Conservation (phyloP, 2,113 vertebrate genomes). For the Cyprinodon variegatus region DNA sequence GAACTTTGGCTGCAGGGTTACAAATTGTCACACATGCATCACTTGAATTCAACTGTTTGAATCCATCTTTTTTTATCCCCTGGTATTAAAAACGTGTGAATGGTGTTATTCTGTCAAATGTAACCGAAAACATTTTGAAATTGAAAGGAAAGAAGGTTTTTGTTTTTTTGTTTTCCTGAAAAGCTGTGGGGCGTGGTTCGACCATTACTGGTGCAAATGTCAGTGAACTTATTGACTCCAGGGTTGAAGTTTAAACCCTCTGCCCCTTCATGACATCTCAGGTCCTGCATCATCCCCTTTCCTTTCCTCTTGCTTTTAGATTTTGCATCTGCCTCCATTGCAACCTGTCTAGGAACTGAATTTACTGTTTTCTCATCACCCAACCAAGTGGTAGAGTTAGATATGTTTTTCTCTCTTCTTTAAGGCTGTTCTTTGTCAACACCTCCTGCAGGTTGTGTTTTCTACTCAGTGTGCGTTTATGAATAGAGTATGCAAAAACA, state of each 20-base stretch:
- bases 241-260: constrained; percentile 68
- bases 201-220: constrained; percentile 74
- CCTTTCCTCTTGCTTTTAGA: constrained; percentile 24
- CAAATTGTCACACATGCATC: constrained; percentile 50
- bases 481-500: constrained; percentile 9
- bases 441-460: constrained; percentile 22
- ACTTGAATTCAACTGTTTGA: constrained; percentile 37
- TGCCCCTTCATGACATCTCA: constrained; percentile 34
- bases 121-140: constrained; percentile 44
- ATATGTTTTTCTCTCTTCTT: constrained; percentile 5
- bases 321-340: constrained; percentile 44
- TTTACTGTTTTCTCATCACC: constrained; percentile 50
- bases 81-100: constrained; percentile 32
- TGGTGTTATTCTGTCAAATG: constrained; percentile 52
- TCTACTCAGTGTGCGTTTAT: constrained; percentile 29
- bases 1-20: constrained; percentile 39
- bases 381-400: constrained; percentile 49
- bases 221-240: constrained; percentile 74
- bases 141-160: constrained; percentile 57
- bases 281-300: constrained; percentile 25
- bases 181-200: constrained; percentile 56
- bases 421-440: constrained; percentile 15
- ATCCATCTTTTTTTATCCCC: constrained; percentile 35
- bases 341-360: constrained; percentile 53
- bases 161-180: constrained; percentile 37